Conservation (phyloP, 2,888 invertebrate species). For the Diogma glabrata region DNA sequence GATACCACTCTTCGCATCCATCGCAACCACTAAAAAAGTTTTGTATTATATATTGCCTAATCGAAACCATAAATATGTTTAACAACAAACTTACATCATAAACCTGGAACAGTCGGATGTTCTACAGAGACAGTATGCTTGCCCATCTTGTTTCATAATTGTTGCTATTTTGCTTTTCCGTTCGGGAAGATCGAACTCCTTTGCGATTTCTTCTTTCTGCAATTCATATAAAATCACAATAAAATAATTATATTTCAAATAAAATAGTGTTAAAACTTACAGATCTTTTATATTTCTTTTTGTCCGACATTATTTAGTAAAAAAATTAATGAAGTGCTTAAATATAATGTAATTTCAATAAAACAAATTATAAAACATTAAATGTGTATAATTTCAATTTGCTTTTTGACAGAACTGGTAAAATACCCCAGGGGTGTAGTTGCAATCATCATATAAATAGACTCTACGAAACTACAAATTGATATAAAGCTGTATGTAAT, state of each 20-base stretch:
- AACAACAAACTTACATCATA: constrained; percentile 70
- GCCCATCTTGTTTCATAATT: constrained; percentile 75
- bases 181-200: constrained; percentile 79
- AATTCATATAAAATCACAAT: not conserved
- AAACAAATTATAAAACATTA: no score
- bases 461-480: no score
- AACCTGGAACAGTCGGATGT: constrained; percentile 88
- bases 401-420: no score
- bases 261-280: constrained; percentile 21
- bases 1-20: constrained; percentile 97
- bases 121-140: constrained; percentile 90
- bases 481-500: no score
- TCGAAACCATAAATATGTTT: not conserved
- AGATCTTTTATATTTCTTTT: constrained; percentile 31
- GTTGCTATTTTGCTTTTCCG: constrained; percentile 84
- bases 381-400: no score
- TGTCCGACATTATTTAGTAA: constrained; percentile 31
- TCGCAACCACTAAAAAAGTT: constrained; percentile 70
- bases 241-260: no score
- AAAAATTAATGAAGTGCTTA: no score
- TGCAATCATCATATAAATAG: no score
- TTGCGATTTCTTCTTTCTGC: constrained; percentile 74
- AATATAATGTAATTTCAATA: no score
- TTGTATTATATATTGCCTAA: constrained; percentile 6
- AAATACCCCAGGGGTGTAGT: no score